Conservation (phyloP, 2,797 vertebrate genomes). For the Ciconia nigra region DNA sequence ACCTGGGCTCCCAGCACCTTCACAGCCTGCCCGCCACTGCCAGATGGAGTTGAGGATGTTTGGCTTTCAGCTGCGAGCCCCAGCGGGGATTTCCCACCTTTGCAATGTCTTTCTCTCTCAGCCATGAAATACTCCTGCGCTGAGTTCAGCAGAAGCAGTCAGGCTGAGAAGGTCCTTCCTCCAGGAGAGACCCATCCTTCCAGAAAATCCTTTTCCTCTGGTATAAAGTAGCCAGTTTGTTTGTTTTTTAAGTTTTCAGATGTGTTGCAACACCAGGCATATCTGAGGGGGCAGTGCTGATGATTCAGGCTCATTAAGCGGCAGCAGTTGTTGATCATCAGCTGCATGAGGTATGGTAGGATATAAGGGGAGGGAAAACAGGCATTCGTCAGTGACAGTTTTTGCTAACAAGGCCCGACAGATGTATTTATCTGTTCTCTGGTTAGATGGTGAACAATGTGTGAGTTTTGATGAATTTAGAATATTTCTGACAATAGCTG, state of each 20-base stretch:
- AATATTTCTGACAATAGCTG: not conserved
- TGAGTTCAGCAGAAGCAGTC: slow-evolving; percentile 16
- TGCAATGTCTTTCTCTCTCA: not conserved
- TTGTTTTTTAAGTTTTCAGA: not conserved
- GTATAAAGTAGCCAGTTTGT: not conserved
- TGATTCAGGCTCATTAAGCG: not conserved
- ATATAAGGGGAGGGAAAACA: not conserved
- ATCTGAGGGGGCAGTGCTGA: not conserved
- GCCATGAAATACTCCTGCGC: not conserved
- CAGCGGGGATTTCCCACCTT: not conserved
- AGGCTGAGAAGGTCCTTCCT: not conserved
- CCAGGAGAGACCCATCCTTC: not conserved
- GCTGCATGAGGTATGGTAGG: not conserved
- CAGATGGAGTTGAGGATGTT: slow-evolving; percentile 11
- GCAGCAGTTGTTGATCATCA: slow-evolving; percentile 32
- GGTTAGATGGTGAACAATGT: not conserved
- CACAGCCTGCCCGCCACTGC: not conserved
- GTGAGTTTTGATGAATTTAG: not conserved
- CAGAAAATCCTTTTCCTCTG: not conserved
- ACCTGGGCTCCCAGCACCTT: not conserved
- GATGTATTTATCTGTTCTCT: slow-evolving; percentile 19
- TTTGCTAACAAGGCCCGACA: not conserved
- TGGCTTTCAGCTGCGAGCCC: not conserved
- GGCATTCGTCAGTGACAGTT: not conserved
- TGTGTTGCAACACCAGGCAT: not conserved